Evolutionary conservation across 2,888 invertebrate genomes (phyloP), one percentile per base, ranked within the genome.

Genomic region (Emmelina monodactyla): DNA sequence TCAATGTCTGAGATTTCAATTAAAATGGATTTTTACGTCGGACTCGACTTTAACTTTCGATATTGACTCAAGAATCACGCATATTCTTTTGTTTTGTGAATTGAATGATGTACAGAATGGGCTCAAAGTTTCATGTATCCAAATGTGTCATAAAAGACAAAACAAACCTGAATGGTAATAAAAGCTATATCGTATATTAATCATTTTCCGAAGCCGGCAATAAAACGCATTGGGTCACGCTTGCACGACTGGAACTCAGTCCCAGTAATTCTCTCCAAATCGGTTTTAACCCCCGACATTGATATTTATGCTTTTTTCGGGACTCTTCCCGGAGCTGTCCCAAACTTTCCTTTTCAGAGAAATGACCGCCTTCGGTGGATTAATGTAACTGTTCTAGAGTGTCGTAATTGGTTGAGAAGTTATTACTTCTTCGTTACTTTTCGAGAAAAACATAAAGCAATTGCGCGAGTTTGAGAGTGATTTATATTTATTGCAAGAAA

Each of bases 221-320:
- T 63, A 67, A 69, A 68, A 62, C 58, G 62, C 63, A 67, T 64
- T 62, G 49, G 53, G 51, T 6, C 19, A 19, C n/a, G 25, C 25
- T 25, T 10, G 11, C n/a, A 25, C 25, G 11, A 25, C 25, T 25
- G 25, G 11, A 19, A 25, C 25, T 25, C 25, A 25, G 25, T 25
- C 25, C 11, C 25, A 25, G 11, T 25, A 25, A n/a, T 11, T 25
- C 25, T 25, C 25, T n/a, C n/a, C 25, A 25, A 25, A 25, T 25
- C 25, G 25, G 25, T 25, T 25, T 25, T 25, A 25, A 25, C 25
- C 29, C 56, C 56, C 61, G 53, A 59, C 62, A 68, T 70, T 68
- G 69, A 71, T 71, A 70, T 72, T 70, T 72, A 72, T 72, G 64
- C 54, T 64, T 65, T 65, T 64, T 65, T 62, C 58, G 61, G 62